Conservation (phyloP, 2,888 invertebrate species). For the Eudemis profundana region DNA sequence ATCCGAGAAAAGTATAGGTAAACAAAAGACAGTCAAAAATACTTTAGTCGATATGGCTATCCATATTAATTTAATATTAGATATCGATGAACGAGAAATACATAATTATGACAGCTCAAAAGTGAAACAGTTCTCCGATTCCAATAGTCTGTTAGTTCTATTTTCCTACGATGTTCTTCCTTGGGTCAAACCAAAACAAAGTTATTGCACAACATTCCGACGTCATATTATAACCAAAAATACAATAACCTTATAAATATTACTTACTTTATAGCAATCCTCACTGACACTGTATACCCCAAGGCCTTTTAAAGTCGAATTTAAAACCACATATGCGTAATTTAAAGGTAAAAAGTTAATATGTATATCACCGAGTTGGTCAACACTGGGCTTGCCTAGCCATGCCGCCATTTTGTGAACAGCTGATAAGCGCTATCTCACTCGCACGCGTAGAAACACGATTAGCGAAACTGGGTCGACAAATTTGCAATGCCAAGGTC, state of each 20-base stretch:
- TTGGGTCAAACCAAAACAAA: too few species aligned
- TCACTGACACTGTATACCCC: slow-evolving; percentile 30
- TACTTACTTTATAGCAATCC: slow-evolving; percentile 34
- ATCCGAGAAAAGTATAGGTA: too few species aligned
- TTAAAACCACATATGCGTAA: slow-evolving; percentile 26
- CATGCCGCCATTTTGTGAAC: slow-evolving; percentile 28
- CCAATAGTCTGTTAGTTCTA: too few species aligned
- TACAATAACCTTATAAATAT: background rate
- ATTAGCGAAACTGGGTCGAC: background rate
- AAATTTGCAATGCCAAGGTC: slow-evolving; percentile 6
- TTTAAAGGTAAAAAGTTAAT: slow-evolving; percentile 19
- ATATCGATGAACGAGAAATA: too few species aligned
- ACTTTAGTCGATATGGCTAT: too few species aligned
- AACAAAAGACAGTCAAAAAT: too few species aligned
- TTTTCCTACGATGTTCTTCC: too few species aligned
- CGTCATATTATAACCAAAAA: too few species aligned
- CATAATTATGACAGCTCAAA: too few species aligned
- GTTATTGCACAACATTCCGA: too few species aligned
- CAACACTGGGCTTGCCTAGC: slow-evolving; percentile 14
- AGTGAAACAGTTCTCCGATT: too few species aligned
- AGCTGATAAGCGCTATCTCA: background rate
- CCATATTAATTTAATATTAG: too few species aligned
- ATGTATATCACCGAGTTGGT: slow-evolving; percentile 15
- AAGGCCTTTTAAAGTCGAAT: slow-evolving; percentile 13
- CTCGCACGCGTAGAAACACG: background rate